Base-by-base conservation (phyloP, 2,888 invertebrate species). In the Sthenelais limicola region DNA sequence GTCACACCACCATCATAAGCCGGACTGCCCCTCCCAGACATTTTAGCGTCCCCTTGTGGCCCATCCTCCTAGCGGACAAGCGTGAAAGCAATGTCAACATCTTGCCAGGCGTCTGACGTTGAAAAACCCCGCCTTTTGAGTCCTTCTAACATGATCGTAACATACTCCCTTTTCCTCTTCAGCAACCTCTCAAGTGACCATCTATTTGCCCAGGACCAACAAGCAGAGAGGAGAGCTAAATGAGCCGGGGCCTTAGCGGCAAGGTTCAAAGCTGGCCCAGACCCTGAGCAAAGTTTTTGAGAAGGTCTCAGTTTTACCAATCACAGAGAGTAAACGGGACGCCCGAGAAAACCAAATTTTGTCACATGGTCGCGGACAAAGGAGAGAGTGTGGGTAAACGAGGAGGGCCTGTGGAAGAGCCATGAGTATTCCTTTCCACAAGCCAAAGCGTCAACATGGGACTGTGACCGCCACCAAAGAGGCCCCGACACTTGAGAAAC, bases 221-320 rank as follows among this genome's bases (percentile, higher is more conserved):
- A 56, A 18, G 32, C 18, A 33, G 56, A 4, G 33, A 56, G 56
- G 56, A 33, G 56, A n/a, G 56, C 56, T 33, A 56, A 56, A 56
- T 56, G 56, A 56, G 30, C 56, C 56, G 56, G 32, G 43, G 56
- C n/a, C 56, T 56, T 56, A 56, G 56, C 56, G 56, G 56, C 24
- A 33, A 30, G 56, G 56, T 56, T 56, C 56, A 56, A 56, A 56
- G 56, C 18, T 33, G 56, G 33, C 56, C 56, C 56, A 32, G 30
- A 21, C 28, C 7, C 18, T 28, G 56, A 56, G 56, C 30, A 56
- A 28, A 28, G 56, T 21, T 32, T 5, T n/a, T 30, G 30, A 56
- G 56, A 56, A 56, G 56, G 32, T 32, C 3, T 32, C n/a, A 28
- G 56, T 32, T 56, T 56, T 5, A 56, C 32, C 56, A 56, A 56